phyloP scores from a whole-genome alignment of 2,113 vertebrate species.

The Haemorhous mexicanus region DNA sequence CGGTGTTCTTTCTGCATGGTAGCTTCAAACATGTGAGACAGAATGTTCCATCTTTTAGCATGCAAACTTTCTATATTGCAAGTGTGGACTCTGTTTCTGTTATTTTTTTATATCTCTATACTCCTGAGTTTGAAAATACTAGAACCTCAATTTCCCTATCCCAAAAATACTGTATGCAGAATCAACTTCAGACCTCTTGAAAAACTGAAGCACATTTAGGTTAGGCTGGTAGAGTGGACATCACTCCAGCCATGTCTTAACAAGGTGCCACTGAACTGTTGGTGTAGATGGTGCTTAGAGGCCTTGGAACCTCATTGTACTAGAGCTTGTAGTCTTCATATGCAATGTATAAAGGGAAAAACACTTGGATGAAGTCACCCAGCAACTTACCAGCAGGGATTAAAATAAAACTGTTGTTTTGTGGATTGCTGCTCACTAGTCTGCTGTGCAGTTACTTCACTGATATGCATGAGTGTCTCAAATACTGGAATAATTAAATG shows the following conservation, averaged over 20 bases:
- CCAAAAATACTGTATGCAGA: neutral
- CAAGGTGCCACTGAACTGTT: neutral
- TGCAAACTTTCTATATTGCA: neutral
- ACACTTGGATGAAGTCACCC: neutral
- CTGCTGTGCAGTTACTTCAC: neutral
- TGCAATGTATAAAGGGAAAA: neutral
- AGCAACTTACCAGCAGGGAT: neutral
- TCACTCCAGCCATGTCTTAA: neutral
- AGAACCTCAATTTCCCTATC: neutral
- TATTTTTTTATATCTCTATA: neutral
- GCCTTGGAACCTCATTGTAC: neutral
- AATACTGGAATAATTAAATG: neutral
- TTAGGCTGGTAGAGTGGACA: neutral
- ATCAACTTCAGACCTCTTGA: neutral
- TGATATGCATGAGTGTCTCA: neutral
- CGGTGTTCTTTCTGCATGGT: neutral
- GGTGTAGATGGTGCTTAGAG: neutral
- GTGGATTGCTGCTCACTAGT: neutral
- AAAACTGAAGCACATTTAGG: neutral
- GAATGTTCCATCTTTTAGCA: neutral
- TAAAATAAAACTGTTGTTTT: neutral
- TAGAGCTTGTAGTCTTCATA: neutral
- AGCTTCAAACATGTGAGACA: neutral
- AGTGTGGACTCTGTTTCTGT: neutral
- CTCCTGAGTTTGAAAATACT: neutral